Evolutionary conservation across 2,888 invertebrate genomes (phyloP), one percentile per base, ranked within the genome.

Genomic region (Dascillus cervinus): DNA sequence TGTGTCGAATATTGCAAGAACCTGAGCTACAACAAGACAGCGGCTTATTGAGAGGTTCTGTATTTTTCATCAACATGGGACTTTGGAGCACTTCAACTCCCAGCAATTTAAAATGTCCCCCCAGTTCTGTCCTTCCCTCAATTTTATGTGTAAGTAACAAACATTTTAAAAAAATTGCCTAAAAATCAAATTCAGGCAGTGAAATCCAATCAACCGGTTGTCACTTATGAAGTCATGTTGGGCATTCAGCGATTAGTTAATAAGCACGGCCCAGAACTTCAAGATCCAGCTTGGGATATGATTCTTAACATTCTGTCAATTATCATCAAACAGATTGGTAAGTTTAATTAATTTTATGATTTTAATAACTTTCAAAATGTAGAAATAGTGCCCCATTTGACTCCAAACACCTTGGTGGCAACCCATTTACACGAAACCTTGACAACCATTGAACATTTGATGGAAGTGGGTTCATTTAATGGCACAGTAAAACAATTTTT

Each of bases 51-150:
- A 73, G 87, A 49, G 86, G 88, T 22, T 91, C 92, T 29, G 84
- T 95, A 26, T 94, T 92, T 70, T 92, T 86, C 64, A 77, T 92
- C 37, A 83, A 88, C 57, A 89, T 90, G 84, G 90, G 89, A 43
- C 72, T 95, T 43, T 96, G 95, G 86, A 87, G 90, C 8, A 75
- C 81, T 27, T 71, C 76, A 46, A 72, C 75, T 44, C 80, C 90
- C 37, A 73, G 75, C 29, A 74, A 82, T 49, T 72, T 94, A 22
- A 77, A 79, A 56, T 82, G 84, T 51, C 84, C 89, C 22, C 79
- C 81, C 43, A 77, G 85, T 22, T 80, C 87, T 31, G 87, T 94
- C 41, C 70, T 96, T 47, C 89, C 89, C 8, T 85, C 85, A 6
- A 80, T 86, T 56, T 64, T 75, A 35, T 70, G 74, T 56, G 82